phyloP scores from a whole-genome alignment of 2,113 vertebrate species.

The Mesocricetus auratus region DNA sequence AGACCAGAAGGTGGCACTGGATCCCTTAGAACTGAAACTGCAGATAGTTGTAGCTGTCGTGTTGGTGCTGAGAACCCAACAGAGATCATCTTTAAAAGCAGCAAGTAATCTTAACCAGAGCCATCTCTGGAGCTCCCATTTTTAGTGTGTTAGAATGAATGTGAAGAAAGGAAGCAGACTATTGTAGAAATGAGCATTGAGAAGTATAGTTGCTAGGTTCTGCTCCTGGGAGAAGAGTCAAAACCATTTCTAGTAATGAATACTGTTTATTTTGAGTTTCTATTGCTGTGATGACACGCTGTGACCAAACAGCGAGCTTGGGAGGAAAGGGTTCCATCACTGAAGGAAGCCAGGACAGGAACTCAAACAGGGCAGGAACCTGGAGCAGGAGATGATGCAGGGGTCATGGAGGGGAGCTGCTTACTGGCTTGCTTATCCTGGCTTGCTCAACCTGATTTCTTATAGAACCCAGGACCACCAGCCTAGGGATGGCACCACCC shows the following conservation, averaged over 20 bases:
- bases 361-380: not conserved
- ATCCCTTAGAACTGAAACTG: not conserved
- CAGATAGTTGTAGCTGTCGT: not conserved
- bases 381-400: not conserved
- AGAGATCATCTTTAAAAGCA: not conserved
- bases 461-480: not conserved
- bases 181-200: not conserved
- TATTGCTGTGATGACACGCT: not conserved
- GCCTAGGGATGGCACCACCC: not conserved
- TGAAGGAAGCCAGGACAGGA: not conserved
- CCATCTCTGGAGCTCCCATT: not conserved
- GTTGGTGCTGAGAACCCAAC: not conserved
- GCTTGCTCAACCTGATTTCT: not conserved
- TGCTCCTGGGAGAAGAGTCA: not conserved
- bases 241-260: not conserved
- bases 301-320: not conserved
- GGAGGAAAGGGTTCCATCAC: not conserved
- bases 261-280: not conserved
- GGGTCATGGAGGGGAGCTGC: not conserved
- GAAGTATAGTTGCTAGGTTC: not conserved
- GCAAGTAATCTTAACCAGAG: not conserved
- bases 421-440: not conserved
- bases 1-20: not conserved
- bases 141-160: not conserved
- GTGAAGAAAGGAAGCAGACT: not conserved